Percentiles rank a stretch among this genome's conserved stretches.
Evolutionary conservation across 2,888 invertebrate species (phyloP).

Genomic region (Agrotis ipsilon): DNA sequence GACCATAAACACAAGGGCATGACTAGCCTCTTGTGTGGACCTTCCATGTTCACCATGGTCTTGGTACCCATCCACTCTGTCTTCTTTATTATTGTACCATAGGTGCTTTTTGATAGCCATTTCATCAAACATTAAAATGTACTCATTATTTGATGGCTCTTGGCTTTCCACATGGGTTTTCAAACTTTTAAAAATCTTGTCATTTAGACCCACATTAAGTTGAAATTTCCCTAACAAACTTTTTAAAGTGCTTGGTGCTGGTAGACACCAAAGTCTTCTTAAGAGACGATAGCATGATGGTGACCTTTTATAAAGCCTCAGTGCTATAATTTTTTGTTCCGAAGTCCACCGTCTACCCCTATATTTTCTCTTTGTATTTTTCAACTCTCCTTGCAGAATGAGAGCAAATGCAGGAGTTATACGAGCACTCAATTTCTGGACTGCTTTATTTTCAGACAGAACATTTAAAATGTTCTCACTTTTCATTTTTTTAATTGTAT

Average conservation of each 20-base stretch:
- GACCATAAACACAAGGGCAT: conserved; percentile 3
- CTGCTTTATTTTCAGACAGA: neutral
- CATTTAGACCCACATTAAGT: neutral
- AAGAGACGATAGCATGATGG: neutral
- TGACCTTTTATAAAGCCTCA: neutral
- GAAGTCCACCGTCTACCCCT: neutral
- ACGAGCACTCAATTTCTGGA: neutral
- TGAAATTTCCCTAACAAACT: neutral
- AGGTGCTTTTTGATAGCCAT: conserved; percentile 1
- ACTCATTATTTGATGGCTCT: conserved; percentile 5
- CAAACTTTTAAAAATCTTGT: conserved; percentile 1
- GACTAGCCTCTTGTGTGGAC: neutral
- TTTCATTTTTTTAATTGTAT: neutral
- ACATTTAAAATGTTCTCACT: neutral
- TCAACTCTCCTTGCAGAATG: neutral
- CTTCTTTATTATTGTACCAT: neutral
- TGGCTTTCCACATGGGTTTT: neutral
- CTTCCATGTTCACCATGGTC: conserved; percentile 4
- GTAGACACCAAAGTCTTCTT: neutral
- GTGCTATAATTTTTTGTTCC: conserved; percentile 1
- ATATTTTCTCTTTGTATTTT: neutral
- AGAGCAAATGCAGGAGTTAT: conserved; percentile 5
- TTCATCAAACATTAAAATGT: conserved; percentile 2
- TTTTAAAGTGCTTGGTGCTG: conserved; percentile 3
- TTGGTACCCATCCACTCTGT: conserved; percentile 3